Evolutionary conservation across 1,140 invertebrate species (phyloP).

Genomic region (Drosophila albomicans): DNA sequence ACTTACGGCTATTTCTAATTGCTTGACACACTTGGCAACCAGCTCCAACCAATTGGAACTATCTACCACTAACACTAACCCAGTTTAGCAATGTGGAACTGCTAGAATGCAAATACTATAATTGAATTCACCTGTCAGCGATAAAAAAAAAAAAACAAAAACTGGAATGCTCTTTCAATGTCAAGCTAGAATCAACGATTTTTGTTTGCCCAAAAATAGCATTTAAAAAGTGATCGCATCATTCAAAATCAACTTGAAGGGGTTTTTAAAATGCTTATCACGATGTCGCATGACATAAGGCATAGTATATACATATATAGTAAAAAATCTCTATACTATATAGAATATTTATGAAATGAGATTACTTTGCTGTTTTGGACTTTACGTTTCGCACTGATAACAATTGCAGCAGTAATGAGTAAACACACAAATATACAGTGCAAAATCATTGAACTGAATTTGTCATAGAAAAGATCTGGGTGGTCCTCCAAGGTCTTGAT

Average conservation of each 20-base stretch:
- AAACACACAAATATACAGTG: slow-evolving; percentile 24
- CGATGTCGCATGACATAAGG: slow-evolving; percentile 59
- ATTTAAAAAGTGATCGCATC: slow-evolving; percentile 36
- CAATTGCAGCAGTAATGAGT: slow-evolving; percentile 26
- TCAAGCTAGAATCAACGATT: slow-evolving; percentile 1
- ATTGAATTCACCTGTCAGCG: slow-evolving; percentile 34
- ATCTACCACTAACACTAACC: slow-evolving; percentile 23
- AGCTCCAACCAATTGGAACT: slow-evolving; percentile 55
- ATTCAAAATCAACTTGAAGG: slow-evolving; percentile 59
- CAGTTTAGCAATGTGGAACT: slow-evolving; percentile 34
- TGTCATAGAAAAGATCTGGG: slow-evolving; percentile 38
- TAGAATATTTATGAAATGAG: slow-evolving; percentile 31
- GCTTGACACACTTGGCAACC: slow-evolving; percentile 64
- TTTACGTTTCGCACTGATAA: slow-evolving; percentile 35
- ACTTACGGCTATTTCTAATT: slow-evolving; percentile 72
- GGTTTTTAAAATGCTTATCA: slow-evolving; percentile 55
- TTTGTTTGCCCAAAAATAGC: slow-evolving; percentile 5
- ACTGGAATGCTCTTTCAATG: slow-evolving; percentile 12
- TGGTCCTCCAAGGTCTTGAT: slow-evolving; percentile 5
- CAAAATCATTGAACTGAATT: slow-evolving; percentile 55
- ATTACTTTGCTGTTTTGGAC: slow-evolving; percentile 41
- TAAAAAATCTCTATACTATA: slow-evolving; percentile 11
- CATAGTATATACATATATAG: slow-evolving; percentile 17
- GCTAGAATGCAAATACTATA: slow-evolving; percentile 33
- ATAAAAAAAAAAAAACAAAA: slow-evolving; percentile 13